Base-by-base conservation (phyloP, 2,797 vertebrate species). In the Rhodeus uyekii region DNA sequence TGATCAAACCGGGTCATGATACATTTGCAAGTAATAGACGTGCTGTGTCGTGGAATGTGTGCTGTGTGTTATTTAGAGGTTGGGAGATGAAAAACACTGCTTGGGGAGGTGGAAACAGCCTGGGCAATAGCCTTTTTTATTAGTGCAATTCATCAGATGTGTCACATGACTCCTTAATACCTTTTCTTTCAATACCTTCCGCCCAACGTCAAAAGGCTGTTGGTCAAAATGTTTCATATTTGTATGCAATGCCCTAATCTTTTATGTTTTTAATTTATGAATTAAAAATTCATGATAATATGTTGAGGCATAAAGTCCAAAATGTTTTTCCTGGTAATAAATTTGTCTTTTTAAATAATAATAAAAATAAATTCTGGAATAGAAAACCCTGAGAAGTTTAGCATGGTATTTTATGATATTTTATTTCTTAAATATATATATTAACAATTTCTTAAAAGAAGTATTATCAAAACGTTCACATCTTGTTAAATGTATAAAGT, bases 71-170 rank as follows among this genome's bases (percentile, higher is more conserved):
- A 83, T 80, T 87, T 85, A 67, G 67, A 77, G 75, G 80, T 76
- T 78, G 48, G 34, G 44, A 83, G 74, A 65, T 79, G 64, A 69
- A 82, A 81, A 85, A 78, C 74, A 81, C 64, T 67, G 82, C 82
- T 53, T 65, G 55, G 74, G 76, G 78, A 81, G 76, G 63, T 19
- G 78, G 73, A 63, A 83, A 72, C 80, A 85, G 68, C 69, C 85
- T 14, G 42, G 61, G 84, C 81, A 89, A 86, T 86, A 84, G 85
- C 64, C 77, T 24, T 42, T 76, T 86, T 87, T 87, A 85, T 88
- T 89, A 80, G 76, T 77, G 46, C 71, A 79, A 88, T 87, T 86
- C 76, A 85, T 88, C 88, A 86, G 77, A 78, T 16, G 32, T 42
- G 76, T 71, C 81, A 76, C 38, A 65, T 80, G 60, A 80, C 73